Base-by-base conservation (phyloP, 1,140 invertebrate species). In the Scaptomyza montana region DNA sequence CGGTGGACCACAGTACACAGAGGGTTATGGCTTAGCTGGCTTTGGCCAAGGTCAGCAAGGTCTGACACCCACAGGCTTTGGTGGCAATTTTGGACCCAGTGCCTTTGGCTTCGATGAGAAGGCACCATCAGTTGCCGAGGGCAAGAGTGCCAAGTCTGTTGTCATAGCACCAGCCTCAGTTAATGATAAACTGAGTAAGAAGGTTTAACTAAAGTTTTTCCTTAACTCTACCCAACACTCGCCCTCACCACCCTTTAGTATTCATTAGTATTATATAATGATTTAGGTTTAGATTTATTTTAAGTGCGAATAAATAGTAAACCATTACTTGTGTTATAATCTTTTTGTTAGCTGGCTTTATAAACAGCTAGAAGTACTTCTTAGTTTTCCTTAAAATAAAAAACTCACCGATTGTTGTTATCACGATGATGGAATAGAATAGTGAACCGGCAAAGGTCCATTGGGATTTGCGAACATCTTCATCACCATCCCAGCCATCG, bases 371-470 rank as follows among this genome's bases (percentile, higher is more conserved):
- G 16, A 16, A 16, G 16, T 16, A 16, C 16, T 16, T 16, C 16
- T 16, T 1, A n/a, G n/a, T n/a, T n/a, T n/a, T n/a, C n/a, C n/a
- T n/a, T n/a, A n/a, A n/a, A n/a, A n/a, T n/a, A 16, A 16, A 1
- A 16, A 16, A 92, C 94, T 95, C 91, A 98, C 98, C 98, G 59
- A 98, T 99, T 19, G 98, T 99, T 1, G 98, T 99, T 85, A 99
- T 99, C 51, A 99, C 98, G 80, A 99, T 99, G 78, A 99, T 97
- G 66, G 97, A 98, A 93, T 99, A 99, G 92, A 99, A 98, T 3
- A 99, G 94, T 1, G 97, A 96, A 2, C 98, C 98, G 10, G 96
- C 95, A 85, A 98, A 97, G 2, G 96, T 97, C 97, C 97, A 98
- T 89, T 98, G 97, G 55, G 95, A 94, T 72, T 94, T 94, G 8